Base-by-base conservation (phyloP, 2,888 invertebrate genomes). In the Zygaena filipendulae region DNA sequence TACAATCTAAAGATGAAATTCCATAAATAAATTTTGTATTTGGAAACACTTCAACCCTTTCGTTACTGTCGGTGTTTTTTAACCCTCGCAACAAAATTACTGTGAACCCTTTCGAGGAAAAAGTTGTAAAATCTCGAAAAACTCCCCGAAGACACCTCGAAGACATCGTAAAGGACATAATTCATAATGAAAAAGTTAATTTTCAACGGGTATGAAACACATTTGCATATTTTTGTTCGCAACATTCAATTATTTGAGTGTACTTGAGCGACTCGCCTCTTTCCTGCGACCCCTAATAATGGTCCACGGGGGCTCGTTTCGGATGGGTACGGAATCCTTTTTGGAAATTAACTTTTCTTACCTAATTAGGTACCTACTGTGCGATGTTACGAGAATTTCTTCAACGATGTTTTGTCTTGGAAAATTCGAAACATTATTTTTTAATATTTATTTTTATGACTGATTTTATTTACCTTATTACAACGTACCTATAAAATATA, bases 101-200 rank as follows among this genome's bases (percentile, higher is more conserved):
- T 47, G 35, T 45, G 42, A 44, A 43, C 44, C 47, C 51, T 40
- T 41, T 40, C 40, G n/a, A n/a, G 40, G 36, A 39, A 43, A 36
- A 36, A 39, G 56, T 44, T 49, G 57, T 72, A 71, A 74, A 75
- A 77, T 72, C 74, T 70, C 60, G 43, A 71, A 75, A 74, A 74
- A 67, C 70, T 69, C 77, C 74, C 75, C 32, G 48, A 67, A 70
- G 75, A 70, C 70, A 43, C 40, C 41, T 43, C 49, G 52, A 72
- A 74, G 74, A 74, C 67, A 63, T 47, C 53, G 54, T 67, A 51
- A 59, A 70, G 56, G 72, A 74, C 71, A 74, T 79, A 72, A 75
- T 74, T 77, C 79, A 79, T 77, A 59, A 77, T 77, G 79, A 75
- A 79, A 77, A 79, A 79, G 75, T 79, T 74, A 72, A 77, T 77